A percentile compares a stretch with the other conserved stretches of the same genome.
These are phyloP conservation scores for Bugula neritina DNA, from an alignment of 2,888 invertebrate species.

Conservation along the genomic window DNA sequence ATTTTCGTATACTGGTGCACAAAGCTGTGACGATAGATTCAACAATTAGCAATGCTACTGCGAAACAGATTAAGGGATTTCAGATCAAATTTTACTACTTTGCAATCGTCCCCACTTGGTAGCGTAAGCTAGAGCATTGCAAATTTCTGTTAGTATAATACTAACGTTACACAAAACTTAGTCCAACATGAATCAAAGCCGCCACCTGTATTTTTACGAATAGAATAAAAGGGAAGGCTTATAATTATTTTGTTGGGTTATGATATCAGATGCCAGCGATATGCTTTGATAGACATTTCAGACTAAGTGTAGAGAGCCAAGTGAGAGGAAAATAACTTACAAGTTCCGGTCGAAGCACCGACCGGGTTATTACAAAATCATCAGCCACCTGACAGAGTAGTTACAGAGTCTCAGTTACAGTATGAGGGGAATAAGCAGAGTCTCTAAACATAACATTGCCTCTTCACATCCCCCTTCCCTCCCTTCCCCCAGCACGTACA, in stretches of 20 bases:
- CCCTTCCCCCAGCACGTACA: no score
- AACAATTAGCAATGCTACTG: not conserved
- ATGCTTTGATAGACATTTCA: not conserved
- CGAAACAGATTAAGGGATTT: not conserved
- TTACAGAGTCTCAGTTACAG: no score
- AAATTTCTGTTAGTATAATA: not conserved
- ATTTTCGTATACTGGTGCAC: no score
- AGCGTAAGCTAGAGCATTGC: not conserved
- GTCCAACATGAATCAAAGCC: not conserved
- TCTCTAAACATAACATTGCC: no score
- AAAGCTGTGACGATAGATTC: no score
- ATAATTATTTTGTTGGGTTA: no score
- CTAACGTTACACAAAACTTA: no score
- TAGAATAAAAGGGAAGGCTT: no score
- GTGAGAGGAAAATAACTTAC: not conserved
- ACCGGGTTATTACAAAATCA: not conserved
- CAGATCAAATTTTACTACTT: not conserved
- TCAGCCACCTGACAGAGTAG: slow-evolving; percentile 14
- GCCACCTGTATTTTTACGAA: not conserved
- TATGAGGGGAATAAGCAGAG: no score
- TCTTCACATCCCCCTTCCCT: no score
- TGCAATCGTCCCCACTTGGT: not conserved
- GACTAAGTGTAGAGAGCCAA: no score
- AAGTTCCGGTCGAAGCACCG: slow-evolving; percentile 3
- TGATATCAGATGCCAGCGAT: not conserved